Percentiles rank a stretch among this genome's conserved stretches.
Evolutionary conservation across 2,888 invertebrate genomes (phyloP).

Genomic region (Spisula subtruncata): DNA sequence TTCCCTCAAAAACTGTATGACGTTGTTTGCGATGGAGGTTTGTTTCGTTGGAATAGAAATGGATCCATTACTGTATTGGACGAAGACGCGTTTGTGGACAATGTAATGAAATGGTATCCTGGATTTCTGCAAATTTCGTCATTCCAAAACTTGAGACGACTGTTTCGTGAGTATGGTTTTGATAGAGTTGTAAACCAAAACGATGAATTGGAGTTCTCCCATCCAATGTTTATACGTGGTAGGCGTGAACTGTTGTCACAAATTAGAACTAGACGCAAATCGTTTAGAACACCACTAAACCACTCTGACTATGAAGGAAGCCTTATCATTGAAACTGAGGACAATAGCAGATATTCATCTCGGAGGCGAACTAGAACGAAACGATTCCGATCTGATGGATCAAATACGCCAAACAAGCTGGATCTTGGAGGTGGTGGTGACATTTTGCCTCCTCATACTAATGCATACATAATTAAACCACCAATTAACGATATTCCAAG

Average conservation of each 20-base stretch:
- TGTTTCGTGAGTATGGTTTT: constrained; percentile 86
- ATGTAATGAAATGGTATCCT: constrained; percentile 82
- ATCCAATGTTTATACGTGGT: constrained; percentile 78
- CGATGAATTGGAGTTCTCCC: constrained; percentile 81
- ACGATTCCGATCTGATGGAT: constrained; percentile 32
- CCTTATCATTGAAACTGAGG: constrained; percentile 23
- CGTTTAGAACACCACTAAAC: constrained; percentile 53
- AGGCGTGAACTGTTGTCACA: constrained; percentile 73
- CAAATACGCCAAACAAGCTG: neutral
- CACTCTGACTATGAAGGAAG: constrained; percentile 7
- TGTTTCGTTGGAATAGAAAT: constrained; percentile 79
- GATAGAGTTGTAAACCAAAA: constrained; percentile 76
- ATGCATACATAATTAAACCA: constrained; percentile 19
- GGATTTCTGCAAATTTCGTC: constrained; percentile 85
- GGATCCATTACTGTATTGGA: constrained; percentile 76
- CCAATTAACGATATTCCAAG: neutral
- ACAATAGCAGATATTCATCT: constrained; percentile 52
- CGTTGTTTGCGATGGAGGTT: constrained; percentile 79
- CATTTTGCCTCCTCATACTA: neutral
- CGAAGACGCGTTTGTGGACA: constrained; percentile 80
- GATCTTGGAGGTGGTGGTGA: constrained; percentile 51
- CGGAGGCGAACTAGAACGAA: constrained; percentile 59
- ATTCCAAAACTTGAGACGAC: constrained; percentile 84
- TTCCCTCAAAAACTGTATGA: constrained; percentile 83
- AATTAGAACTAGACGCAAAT: constrained; percentile 74